Evolutionary conservation across 2,888 invertebrate species (phyloP), one percentile per base, ranked within the genome.

Genomic region (Drepanosiphum platanoidis): DNA sequence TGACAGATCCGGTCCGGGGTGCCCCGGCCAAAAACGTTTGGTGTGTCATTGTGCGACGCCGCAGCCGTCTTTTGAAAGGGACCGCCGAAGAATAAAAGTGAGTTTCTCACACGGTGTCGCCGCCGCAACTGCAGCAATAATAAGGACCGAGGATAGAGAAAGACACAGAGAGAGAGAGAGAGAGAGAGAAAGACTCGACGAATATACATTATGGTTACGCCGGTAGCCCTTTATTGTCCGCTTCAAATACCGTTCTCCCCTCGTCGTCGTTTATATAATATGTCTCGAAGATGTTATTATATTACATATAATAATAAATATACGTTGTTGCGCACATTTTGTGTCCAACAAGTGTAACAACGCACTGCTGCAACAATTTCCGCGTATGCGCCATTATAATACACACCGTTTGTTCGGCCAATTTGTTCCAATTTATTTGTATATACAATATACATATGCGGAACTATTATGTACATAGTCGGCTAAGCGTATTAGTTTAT

Each of bases 1-100:
- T 77, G 84, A 84, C 84, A 84, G 84, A 84, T 84, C 84, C 84
- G 84, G 84, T 77, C 84, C 84, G 39, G 84, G 84, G 84, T 84
- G 75, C 74, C 75, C 42, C 27, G 58, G 52, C 18, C 18, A 77
- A 22, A 75, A 77, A 84, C 84, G 84, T 77, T 77, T 68, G 52
- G 84, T 52, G 64, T 66, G 83, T 83, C 83, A 74, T 74, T 82
- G 82, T 71, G 82, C 58, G 34, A 30, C 32, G 80, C 36, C 58
- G 82, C 74, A 46, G 74, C 74, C 74, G 82, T 27, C 30, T 13
- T 52, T 83, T 75, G 84, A 77, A 84, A 84, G 77, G 75, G 84
- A 84, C 84, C 84, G 84, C 77, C 42, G 66, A 58, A 77, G 84
- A 84, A 84, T 84, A 64, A 77, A 46, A 84, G 71, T 72, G 77